Conservation (phyloP, 37 sponge, comb jelly and placozoan genomes). For the Amphimedon queenslandica region DNA sequence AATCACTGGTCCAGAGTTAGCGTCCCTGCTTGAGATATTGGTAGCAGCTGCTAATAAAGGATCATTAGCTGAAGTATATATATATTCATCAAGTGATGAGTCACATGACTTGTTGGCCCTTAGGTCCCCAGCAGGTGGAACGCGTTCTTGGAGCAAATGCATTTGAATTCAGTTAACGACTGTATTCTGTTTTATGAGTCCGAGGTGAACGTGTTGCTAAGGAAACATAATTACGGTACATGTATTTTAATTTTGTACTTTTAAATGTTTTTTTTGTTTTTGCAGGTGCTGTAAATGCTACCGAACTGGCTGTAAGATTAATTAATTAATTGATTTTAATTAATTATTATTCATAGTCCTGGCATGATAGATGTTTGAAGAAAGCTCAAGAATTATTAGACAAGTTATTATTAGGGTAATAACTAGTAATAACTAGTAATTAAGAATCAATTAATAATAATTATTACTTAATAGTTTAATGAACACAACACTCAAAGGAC, state of each 20-base stretch:
- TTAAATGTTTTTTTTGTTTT: conserved; percentile 2
- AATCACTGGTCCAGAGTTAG: conserved; percentile 83
- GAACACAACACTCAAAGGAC: conserved; percentile 27
- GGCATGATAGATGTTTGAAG: conserved; percentile 48
- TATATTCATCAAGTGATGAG: neutral
- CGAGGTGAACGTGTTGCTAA: conserved; percentile 43
- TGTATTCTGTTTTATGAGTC: conserved; percentile 82
- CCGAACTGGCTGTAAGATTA: conserved; percentile 34
- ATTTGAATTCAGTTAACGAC: conserved; percentile 58
- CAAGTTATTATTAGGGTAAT: conserved; percentile 76
- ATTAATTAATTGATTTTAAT: neutral
- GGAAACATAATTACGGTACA: conserved; percentile 39
- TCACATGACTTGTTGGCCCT: neutral
- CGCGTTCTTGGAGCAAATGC: conserved; percentile 63
- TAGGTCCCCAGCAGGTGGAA: conserved; percentile 80
- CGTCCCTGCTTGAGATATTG: conserved; percentile 74
- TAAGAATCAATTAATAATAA: neutral
- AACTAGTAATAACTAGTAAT: neutral
- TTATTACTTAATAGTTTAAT: conserved; percentile 18
- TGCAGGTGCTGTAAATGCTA: conserved; percentile 69
- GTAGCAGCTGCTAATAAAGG: conserved; percentile 93
- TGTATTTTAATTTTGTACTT: conserved; percentile 3
- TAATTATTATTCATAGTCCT: conserved; percentile 15
- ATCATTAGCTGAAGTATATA: conserved; percentile 71
- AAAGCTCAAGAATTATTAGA: conserved; percentile 50